phyloP scores from a whole-genome alignment of 2,888 invertebrate species.

The Diogma glabrata region DNA sequence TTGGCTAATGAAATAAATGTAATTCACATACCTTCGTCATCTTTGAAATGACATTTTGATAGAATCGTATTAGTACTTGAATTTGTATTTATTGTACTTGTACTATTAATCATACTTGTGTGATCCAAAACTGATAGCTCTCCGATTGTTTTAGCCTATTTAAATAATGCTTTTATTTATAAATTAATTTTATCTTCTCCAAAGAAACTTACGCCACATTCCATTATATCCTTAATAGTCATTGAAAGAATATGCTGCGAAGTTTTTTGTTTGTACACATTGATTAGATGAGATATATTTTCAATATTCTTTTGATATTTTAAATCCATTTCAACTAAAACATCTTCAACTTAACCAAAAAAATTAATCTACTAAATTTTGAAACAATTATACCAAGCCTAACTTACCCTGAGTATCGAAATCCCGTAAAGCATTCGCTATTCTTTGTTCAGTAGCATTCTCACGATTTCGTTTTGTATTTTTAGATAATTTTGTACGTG shows the following conservation, averaged over 20 bases:
- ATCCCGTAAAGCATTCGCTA: constrained; percentile 16
- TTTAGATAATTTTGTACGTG: constrained; percentile 34
- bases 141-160: too few relatives aligned
- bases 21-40: too few relatives aligned
- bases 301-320: not conserved
- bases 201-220: not conserved
- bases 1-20: too few relatives aligned
- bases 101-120: too few relatives aligned
- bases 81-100: too few relatives aligned
- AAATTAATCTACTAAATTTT: not conserved
- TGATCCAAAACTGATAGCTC: too few relatives aligned
- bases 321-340: not conserved
- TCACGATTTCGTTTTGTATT: constrained; percentile 34
- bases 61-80: too few relatives aligned
- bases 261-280: not conserved
- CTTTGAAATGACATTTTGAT: too few relatives aligned
- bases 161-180: too few relatives aligned
- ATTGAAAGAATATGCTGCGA: not conserved
- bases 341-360: not conserved
- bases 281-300: not conserved
- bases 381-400: not conserved
- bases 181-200: too few relatives aligned
- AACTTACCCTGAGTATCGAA: constrained; percentile 1
- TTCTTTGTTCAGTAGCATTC: constrained; percentile 28
- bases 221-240: constrained; percentile 1